Base-by-base conservation (phyloP, 1,140 invertebrate genomes). In the Phocides pigmalion region DNA sequence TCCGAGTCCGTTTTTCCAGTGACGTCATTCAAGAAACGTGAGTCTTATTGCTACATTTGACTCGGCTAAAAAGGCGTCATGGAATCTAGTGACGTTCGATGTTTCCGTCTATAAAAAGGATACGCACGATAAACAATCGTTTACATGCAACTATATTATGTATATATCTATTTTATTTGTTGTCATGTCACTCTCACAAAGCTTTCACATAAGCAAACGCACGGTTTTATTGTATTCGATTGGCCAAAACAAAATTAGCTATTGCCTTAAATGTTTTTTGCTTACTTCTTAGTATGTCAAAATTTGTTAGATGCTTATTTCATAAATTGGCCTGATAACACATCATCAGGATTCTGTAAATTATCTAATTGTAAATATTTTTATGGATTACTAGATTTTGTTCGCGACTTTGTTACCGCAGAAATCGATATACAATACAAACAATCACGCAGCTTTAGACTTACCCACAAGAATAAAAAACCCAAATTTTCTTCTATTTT, bases 1-100 rank as follows among this genome's bases (percentile, higher is more conserved):
- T 78, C 82, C 89, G 91, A 72, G 91, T 92, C 76, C 91, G 80
- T 82, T 92, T 92, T 79, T 76, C 87, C 77, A 91, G 84, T 89
- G 87, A 89, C 87, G 87, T 89, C 88, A 83, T 87, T 72, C 80
- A 79, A 87, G 84, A 87, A 87, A 87, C 78, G 91, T 92, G 91
- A 92, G 91, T 92, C 72, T 63, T 64, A 62, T 56, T 68, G 72
- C 71, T 73, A 67, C 70, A 72, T 64, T 64, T 62, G 69, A 70
- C 58, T 74, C 56, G 68, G 58, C 71, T 62, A 70, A 59, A 64
- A 53, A 58, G 62, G 66, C 76, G 75, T 76, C 72, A 72, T 39
- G 49, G 51, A 50, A 63, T 59, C 67, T 83, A 82, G 81, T 84
- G 81, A 82, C 74, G 76, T 66, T 53, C 42, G 20, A 59, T 76